Evolutionary conservation across 2,797 vertebrate genomes (phyloP), one percentile per base, ranked within the genome.

Genomic region (Hapalemur alaotrensis): DNA sequence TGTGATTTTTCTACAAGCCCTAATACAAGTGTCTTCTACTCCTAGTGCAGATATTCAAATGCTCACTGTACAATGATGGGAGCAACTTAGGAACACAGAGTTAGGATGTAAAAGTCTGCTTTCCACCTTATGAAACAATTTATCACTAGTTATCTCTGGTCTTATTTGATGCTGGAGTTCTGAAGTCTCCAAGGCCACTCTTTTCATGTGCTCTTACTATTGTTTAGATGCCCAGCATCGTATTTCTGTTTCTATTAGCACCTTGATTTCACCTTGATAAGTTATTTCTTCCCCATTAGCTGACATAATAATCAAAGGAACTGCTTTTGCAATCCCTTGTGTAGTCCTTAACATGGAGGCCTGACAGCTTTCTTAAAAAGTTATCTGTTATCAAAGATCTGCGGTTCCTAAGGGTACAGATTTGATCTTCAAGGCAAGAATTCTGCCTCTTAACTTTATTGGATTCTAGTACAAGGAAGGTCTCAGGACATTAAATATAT

Each of bases 181-280:
- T 86, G 25, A 86, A 63, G 83, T 89, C 41, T 85, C 25, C 38
- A 89, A 57, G 28, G 14, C 10, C 14, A 75, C 30, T 46, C 32
- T 90, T 83, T 87, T 76, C 13, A 65, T 32, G 25, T 50, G 4
- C 50, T 88, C 59, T 32, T 57, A 76, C 28, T 94, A 38, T 4
- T 70, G 86, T 89, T 87, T 46, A 57, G 57, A 46, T 89, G 43
- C 48, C 41, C 20, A 75, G n/a, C 43, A 65, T 87, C 5, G 15
- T 81, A 93, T 50, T 41, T 22, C 28, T 20, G 2, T 73, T 69
- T 43, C 38, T 84, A 10, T 61, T 9, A 86, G 6, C 7, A 78
- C 48, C 28, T 65, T 50, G 54, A 59, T 95, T 93, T 93, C 54
- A 61, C 52, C 57, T 70, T 93, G 67, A 96, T 95, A 57, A 96